Conservation (phyloP, 2,113 vertebrate species). For the Procavia capensis region DNA sequence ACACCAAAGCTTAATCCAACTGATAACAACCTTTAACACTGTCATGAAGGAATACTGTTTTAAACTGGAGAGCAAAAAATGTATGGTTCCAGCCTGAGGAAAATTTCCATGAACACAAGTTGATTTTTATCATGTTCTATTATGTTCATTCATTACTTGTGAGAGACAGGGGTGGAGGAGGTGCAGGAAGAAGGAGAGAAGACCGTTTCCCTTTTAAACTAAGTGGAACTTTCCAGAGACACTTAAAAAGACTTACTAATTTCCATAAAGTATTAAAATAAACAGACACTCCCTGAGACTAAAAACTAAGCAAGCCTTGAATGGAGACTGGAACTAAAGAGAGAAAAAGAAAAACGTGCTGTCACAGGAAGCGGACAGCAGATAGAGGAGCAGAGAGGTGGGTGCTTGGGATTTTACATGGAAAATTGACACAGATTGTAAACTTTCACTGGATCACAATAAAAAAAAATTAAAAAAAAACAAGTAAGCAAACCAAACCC, state of each 20-base stretch:
- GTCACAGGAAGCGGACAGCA: too few species aligned
- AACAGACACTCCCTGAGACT: background rate
- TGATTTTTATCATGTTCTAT: background rate
- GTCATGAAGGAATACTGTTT: background rate
- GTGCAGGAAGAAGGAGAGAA: background rate
- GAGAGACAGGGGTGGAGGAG: background rate
- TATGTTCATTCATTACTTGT: background rate
- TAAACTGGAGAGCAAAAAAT: background rate
- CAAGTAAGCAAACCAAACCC: too few species aligned
- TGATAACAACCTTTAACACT: background rate
- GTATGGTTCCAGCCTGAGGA: background rate
- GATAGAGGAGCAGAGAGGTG: too few species aligned
- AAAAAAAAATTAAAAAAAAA: too few species aligned
- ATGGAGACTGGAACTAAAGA: too few species aligned
- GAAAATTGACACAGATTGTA: too few species aligned
- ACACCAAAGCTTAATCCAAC: background rate
- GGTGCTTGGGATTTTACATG: too few species aligned
- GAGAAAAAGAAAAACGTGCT: too few species aligned
- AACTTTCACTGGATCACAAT: too few species aligned
- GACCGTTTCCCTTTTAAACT: background rate
- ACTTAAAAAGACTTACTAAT: conserved; percentile 16
- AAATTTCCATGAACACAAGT: background rate
- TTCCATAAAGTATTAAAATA: background rate
- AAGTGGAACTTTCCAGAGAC: background rate
- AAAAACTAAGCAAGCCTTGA: too few species aligned